Base-by-base conservation (phyloP, 2,888 invertebrate species). In the Chrysotoxum bicinctum region DNA sequence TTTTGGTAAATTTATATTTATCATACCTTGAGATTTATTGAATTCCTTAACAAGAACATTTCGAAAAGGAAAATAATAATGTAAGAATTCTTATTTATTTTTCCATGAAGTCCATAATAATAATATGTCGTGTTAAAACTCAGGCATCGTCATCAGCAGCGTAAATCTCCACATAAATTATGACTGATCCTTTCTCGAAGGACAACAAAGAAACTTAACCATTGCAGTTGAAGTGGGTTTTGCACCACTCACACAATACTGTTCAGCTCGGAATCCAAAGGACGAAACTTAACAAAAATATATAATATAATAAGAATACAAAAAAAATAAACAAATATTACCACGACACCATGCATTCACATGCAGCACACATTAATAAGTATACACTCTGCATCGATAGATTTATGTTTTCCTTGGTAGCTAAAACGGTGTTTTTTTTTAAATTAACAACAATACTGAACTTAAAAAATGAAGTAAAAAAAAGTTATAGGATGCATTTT, bases 131-230 rank as follows among this genome's bases (percentile, higher is more conserved):
- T 50, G 48, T 50, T 21, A 16, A 50, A 66, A 64, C 54, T 48
- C 77, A 73, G 58, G 72, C 75, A 72, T 70, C 66, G 72, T 80
- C 84, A 72, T 68, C 75, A 60, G 60, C 58, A 84, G 75, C 40
- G 60, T 66, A 75, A 75, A 76, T 75, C 84, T 66, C 45, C 58
- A 68, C 60, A 84, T 84, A 84, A 84, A 84, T 84, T 84, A 84
- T 84, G 75, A 60, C 58, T 72, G 60, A 64, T 68, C 72, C 75
- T 70, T 64, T 45, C 68, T 79, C 54, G 70, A 80, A 72, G 75
- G 37, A 76, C 58, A 52, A 84, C 79, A 84, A 80, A 84, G 80
- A 84, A 80, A 72, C 30, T 70, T 79, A 48, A 54, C 30, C 64
- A 60, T 80, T 50, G 83, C 79, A 77, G 58, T 30, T 23, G 64